Evolutionary conservation across 2,888 invertebrate species (phyloP), one percentile per base, ranked within the genome.

Genomic region (Prosopocoilus inquinatus): DNA sequence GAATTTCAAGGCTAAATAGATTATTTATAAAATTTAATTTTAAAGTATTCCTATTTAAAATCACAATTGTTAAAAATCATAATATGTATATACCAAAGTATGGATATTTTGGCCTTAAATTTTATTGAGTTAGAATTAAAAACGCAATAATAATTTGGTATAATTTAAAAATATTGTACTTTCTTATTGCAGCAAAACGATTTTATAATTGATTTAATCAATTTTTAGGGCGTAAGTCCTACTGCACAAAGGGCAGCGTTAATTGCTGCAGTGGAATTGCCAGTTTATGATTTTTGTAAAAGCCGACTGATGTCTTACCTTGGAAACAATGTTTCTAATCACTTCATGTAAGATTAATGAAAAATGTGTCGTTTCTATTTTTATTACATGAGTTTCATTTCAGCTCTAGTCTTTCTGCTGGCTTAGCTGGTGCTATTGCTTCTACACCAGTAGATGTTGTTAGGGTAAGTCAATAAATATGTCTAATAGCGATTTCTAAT

Each of bases 391-490:
- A 41, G 44, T 59, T 60, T 61, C 54, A 60, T 79, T 82, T 51
- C 77, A 91, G 91, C 66, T 93, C 96, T 60, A 94, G 94, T 80
- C 87, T 94, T 77, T 81, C 92, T 67, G 95, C 96, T 63, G 94
- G 94, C 74, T 82, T 96, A 69, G 93, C 93, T 62, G 95, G 94
- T 72, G 95, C 96, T 33, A 82, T 96, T 58, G 94, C 95, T 57
- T 95, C 95, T 55, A 96, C 94, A 53, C 96, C 96, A 32, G 88
- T 96, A 54, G 96, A 96, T 79, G 96, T 96, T 58, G 85, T 96
- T 58, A 82, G 94, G 80, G 95, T 94, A 76, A 81, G 85, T 79
- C 55, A 47, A 41, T 58, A 38, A 15, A 44, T 20, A 38, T 34
- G 7, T 7, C 20, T 28, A n/a, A n/a, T n/a, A n/a, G n/a, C n/a